Conservation (phyloP, 2,797 vertebrate genomes). For the Schizothorax lantsangensis region DNA sequence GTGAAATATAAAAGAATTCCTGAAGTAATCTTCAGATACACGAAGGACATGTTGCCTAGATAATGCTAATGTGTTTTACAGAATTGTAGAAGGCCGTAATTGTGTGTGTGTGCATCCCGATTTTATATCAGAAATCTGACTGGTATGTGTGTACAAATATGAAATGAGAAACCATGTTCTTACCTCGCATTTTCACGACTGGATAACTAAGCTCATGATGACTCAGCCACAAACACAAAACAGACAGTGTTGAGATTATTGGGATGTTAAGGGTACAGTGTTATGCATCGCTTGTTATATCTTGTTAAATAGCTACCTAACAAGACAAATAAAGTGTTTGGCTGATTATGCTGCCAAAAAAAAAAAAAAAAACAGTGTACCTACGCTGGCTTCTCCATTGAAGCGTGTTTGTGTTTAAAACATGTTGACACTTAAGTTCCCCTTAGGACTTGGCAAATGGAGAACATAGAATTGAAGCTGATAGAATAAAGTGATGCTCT, state of each 20-base stretch:
- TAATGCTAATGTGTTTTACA: neutral
- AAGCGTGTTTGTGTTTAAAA: constrained; percentile 32
- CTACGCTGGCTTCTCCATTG: constrained; percentile 7
- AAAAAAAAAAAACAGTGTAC: neutral
- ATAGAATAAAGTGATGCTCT: constrained; percentile 31
- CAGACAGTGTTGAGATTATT: constrained; percentile 17
- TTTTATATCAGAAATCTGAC: neutral
- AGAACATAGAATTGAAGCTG: constrained; percentile 9
- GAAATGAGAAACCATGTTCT: neutral
- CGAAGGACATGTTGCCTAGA: constrained; percentile 1
- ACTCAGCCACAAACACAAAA: neutral
- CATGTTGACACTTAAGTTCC: constrained; percentile 29
- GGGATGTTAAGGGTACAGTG: constrained; percentile 2
- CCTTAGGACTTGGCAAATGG: constrained; percentile 22
- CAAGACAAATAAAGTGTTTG: constrained; percentile 11
- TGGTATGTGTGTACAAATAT: neutral
- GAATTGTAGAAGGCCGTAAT: neutral
- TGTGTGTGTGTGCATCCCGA: neutral
- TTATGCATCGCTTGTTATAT: constrained; percentile 13
- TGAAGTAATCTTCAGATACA: constrained; percentile 28
- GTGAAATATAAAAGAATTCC: neutral
- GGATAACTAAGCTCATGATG: neutral
- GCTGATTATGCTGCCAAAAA: neutral
- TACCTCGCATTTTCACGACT: neutral
- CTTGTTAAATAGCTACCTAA: constrained; percentile 25